phyloP scores from a whole-genome alignment of 2,113 vertebrate species.

The Jacana jacana region DNA sequence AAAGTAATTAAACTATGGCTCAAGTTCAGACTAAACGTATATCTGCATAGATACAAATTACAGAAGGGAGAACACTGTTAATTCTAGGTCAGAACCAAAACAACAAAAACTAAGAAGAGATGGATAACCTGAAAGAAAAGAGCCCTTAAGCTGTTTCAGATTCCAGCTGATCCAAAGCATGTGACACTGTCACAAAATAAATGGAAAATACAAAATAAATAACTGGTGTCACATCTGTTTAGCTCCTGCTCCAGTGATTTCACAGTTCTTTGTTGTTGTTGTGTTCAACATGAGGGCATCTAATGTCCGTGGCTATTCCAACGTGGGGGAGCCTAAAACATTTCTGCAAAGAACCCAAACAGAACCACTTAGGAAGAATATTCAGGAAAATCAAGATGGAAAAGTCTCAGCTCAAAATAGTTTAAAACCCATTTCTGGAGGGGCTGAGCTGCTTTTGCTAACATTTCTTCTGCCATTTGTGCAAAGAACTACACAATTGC shows the following conservation, averaged over 20 bases:
- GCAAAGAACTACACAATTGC: background rate
- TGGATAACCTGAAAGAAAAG: background rate
- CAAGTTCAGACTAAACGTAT: background rate
- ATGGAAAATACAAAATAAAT: slow-evolving; percentile 31
- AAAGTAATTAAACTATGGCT: background rate
- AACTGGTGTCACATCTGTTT: slow-evolving; percentile 44
- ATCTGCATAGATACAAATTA: background rate
- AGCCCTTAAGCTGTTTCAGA: background rate
- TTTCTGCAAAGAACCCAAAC: background rate
- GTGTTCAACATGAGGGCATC: background rate
- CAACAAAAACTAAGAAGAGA: background rate
- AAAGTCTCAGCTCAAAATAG: background rate
- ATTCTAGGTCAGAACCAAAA: background rate
- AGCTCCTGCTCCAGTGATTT: slow-evolving; percentile 50
- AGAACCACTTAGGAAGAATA: background rate
- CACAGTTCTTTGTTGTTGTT: slow-evolving; percentile 15
- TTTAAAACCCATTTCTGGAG: background rate
- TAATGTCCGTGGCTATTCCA: background rate
- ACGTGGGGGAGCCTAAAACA: background rate
- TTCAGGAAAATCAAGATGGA: background rate
- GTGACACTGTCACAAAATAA: slow-evolving; percentile 12
- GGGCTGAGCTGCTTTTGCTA: background rate
- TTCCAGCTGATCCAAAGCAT: background rate
- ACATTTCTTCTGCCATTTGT: background rate
- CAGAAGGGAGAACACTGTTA: background rate